Evolutionary conservation across 2,888 invertebrate species (phyloP).

Genomic region (Papilio gigon): DNA sequence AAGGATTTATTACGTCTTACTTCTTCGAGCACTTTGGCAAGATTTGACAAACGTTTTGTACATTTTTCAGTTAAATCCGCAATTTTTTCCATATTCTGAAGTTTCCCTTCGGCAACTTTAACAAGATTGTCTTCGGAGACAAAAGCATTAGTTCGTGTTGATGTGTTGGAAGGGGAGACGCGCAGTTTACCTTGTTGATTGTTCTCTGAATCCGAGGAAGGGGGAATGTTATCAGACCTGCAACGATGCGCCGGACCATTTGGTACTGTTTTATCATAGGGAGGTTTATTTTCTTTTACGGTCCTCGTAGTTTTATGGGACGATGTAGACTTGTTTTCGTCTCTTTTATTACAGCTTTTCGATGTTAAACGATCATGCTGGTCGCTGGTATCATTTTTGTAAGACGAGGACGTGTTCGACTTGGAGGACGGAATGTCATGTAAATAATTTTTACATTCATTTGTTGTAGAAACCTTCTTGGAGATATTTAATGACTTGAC

Average conservation of each 20-base stretch:
- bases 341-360: slow-evolving; percentile 22
- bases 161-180: slow-evolving; percentile 55
- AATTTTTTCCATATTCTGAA: slow-evolving; percentile 78
- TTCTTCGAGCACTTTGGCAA: slow-evolving; percentile 76
- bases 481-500: slow-evolving; percentile 75
- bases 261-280: neutral
- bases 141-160: slow-evolving; percentile 66
- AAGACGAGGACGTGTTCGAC: slow-evolving; percentile 49
- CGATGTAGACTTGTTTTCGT: neutral
- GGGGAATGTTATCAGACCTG: slow-evolving; percentile 45
- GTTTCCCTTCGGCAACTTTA: slow-evolving; percentile 71
- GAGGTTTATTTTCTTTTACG: neutral
- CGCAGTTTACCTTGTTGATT: slow-evolving; percentile 40
- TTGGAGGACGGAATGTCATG: neutral
- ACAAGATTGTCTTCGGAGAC: slow-evolving; percentile 66
- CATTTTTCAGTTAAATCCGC: slow-evolving; percentile 77
- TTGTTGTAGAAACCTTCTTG: slow-evolving; percentile 52
- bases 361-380: neutral
- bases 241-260: slow-evolving; percentile 40
- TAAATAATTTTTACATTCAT: slow-evolving; percentile 10
- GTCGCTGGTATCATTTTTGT: slow-evolving; percentile 45
- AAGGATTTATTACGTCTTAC: slow-evolving; percentile 75
- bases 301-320: neutral
- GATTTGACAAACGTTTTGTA: slow-evolving; percentile 72
- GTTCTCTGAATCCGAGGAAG: slow-evolving; percentile 55